Percentiles rank a stretch among this genome's conserved stretches.
phyloP scores from a whole-genome alignment of 2,113 vertebrate genomes.

The Microtus montanus region DNA sequence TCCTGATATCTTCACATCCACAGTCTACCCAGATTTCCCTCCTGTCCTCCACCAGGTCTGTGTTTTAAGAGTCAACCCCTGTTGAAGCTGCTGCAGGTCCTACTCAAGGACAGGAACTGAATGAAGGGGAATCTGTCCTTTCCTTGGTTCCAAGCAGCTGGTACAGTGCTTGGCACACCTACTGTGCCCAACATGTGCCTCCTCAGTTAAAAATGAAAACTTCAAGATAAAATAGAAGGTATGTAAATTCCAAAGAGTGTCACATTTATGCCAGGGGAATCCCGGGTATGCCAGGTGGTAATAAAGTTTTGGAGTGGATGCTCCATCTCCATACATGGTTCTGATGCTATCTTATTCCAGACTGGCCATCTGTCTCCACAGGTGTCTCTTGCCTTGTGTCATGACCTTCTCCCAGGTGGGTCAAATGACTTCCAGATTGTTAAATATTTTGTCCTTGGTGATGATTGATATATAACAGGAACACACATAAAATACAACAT shows the following conservation, averaged over 20 bases:
- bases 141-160: not conserved
- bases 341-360: not conserved
- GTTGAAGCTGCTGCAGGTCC: not conserved
- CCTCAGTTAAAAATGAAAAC: not conserved
- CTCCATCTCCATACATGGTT: not conserved
- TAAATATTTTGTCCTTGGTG: not conserved
- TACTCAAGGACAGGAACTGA: not conserved
- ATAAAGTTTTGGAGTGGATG: not conserved
- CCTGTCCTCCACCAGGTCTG: not conserved
- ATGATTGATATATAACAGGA: not conserved
- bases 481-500: not conserved
- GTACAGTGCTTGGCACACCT: not conserved
- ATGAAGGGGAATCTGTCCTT: not conserved
- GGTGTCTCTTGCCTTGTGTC: not conserved
- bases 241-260: not conserved
- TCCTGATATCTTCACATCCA: not conserved
- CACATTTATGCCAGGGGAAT: not conserved
- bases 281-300: not conserved
- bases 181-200: not conserved
- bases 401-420: not conserved
- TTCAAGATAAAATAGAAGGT: not conserved
- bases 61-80: fast-evolving
- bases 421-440: not conserved
- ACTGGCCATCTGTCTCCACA: not conserved
- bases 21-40: no score